Percentiles rank a stretch among this genome's conserved stretches.
These are phyloP conservation scores for Nilaparvata lugens DNA, from an alignment of 1,140 invertebrate genomes.

Conservation along the genomic window DNA sequence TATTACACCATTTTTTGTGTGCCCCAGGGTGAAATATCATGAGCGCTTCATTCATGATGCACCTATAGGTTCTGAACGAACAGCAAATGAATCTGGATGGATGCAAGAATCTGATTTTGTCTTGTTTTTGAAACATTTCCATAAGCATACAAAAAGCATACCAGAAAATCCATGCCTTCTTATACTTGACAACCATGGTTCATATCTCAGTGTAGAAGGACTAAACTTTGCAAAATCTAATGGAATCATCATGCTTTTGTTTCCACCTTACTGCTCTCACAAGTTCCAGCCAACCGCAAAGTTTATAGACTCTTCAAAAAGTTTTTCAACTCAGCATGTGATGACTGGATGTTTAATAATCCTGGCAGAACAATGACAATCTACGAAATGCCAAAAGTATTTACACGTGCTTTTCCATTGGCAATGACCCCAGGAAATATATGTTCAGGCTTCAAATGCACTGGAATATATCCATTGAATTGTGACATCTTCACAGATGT, in stretches of 20 bases:
- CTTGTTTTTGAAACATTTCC: conserved; percentile 33
- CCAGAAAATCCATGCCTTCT: conserved; percentile 18
- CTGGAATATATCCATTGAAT: conserved; percentile 33
- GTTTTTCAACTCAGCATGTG: conserved; percentile 19
- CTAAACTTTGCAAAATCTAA: conserved; percentile 28
- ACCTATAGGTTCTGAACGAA: conserved; percentile 34
- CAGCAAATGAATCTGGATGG: conserved; percentile 37
- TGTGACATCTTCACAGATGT: conserved; percentile 31
- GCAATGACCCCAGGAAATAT: conserved; percentile 26
- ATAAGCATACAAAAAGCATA: conserved; percentile 25
- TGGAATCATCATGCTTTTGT: conserved; percentile 25
- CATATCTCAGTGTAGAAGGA: conserved; percentile 17
- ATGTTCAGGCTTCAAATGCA: conserved; percentile 23
- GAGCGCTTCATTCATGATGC: conserved; percentile 27
- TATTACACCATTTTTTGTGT: conserved; percentile 34
- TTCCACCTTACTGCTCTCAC: conserved; percentile 16
- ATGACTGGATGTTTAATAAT: conserved; percentile 30
- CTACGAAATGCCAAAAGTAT: conserved; percentile 28
- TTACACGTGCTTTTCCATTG: conserved; percentile 24
- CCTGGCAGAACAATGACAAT: conserved; percentile 29
- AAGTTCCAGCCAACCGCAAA: conserved; percentile 35
- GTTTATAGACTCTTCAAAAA: conserved; percentile 31
- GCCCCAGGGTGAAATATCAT: conserved; percentile 31
- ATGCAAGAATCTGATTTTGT: conserved; percentile 38
- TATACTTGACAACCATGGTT: conserved; percentile 27